Conservation (phyloP, 2,888 invertebrate genomes). For the Drosophila percnosoma region DNA sequence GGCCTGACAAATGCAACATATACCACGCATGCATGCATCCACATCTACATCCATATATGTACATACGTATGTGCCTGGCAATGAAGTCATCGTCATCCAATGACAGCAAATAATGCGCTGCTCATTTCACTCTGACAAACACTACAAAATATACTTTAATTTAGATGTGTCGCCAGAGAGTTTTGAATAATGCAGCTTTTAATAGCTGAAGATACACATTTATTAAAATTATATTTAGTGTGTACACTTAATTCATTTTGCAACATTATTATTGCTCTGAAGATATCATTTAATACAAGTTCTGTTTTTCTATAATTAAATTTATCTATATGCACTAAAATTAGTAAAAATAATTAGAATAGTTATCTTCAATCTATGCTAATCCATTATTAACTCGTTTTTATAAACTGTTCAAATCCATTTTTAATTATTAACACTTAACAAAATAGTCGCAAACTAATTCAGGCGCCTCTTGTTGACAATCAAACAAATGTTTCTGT, state of each 20-base stretch:
- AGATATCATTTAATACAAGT: neutral
- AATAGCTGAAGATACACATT: neutral
- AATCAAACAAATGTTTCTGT: constrained; percentile 26
- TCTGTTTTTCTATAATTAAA: neutral
- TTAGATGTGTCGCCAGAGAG: constrained; percentile 16
- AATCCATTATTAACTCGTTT: neutral
- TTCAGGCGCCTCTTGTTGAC: constrained; percentile 63
- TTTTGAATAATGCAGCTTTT: constrained; percentile 7
- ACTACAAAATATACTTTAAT: constrained; percentile 14
- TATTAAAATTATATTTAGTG: neutral
- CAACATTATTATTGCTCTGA: neutral
- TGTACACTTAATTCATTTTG: neutral
- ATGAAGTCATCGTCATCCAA: constrained; percentile 69
- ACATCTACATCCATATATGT: constrained; percentile 4
- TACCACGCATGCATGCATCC: constrained; percentile 9
- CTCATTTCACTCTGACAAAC: constrained; percentile 23
- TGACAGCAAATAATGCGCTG: constrained; percentile 39
- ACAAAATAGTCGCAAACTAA: constrained; percentile 18
- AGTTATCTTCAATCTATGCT: neutral
- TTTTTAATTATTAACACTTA: constrained; percentile 1
- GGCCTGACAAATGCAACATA: constrained; percentile 56
- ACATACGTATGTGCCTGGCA: constrained; percentile 19
- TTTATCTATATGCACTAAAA: neutral
- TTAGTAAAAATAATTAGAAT: neutral
- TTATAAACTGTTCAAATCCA: too few species aligned